Evolutionary conservation across 2,113 vertebrate genomes (phyloP).

Genomic region (Hoplias malabaricus): DNA sequence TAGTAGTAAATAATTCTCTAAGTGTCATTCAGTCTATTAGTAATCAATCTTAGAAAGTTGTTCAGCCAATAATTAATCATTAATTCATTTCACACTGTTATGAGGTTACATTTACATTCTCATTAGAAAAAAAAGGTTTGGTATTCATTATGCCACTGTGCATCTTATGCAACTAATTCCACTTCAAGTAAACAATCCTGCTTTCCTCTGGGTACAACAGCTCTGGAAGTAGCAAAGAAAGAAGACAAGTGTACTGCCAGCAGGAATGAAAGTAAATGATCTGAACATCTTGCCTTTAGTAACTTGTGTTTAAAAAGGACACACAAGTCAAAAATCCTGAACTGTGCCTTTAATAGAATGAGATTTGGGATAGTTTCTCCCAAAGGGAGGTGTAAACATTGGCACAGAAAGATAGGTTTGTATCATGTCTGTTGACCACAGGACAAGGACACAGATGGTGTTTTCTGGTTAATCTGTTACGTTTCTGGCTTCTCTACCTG

Average conservation of each 20-base stretch:
- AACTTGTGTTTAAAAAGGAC: background rate
- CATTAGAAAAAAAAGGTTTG: too few species aligned
- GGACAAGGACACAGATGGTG: conserved; percentile 60
- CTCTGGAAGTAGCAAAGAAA: background rate
- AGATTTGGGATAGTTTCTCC: conserved; percentile 6
- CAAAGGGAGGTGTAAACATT: conserved; percentile 2
- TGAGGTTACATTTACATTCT: too few species aligned
- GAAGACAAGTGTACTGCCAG: background rate
- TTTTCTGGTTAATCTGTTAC: conserved; percentile 50
- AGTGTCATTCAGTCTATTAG: too few species aligned
- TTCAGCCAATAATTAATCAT: too few species aligned
- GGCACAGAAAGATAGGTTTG: conserved; percentile 30
- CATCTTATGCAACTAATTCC: background rate
- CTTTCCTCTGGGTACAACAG: background rate
- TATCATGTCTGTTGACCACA: conserved; percentile 51
- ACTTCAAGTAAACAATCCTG: background rate
- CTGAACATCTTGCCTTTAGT: background rate
- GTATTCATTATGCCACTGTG: background rate
- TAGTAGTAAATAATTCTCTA: too few species aligned
- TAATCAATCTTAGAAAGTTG: too few species aligned
- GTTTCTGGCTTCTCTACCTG: conserved; percentile 46
- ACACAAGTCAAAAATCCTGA: background rate
- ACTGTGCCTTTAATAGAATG: conserved; percentile 18
- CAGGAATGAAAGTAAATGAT: background rate
- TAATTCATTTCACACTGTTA: too few species aligned